Evolutionary conservation across 1,140 invertebrate genomes (phyloP), one percentile per base, ranked within the genome.

Genomic region (Zaprionus inermis): DNA sequence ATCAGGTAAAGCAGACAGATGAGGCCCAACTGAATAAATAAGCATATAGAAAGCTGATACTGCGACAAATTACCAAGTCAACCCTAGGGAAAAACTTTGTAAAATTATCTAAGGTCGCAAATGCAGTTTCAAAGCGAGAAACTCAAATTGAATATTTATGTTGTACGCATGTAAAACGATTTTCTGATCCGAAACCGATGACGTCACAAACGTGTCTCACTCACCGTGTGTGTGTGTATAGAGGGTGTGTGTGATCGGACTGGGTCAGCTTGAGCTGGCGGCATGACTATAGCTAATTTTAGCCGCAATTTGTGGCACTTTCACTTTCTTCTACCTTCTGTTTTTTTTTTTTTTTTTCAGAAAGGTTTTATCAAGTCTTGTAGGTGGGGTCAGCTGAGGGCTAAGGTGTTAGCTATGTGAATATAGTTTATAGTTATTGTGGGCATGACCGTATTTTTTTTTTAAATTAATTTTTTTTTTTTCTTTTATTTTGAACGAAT

Each of bases 251-350:
- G 20, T 18, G 18, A 18, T 22, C 16, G 16, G 44, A 49, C 28
- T 30, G 12, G 52, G 63, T 44, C 51, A 56, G 63, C 24, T 56
- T 56, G 28, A 24, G 24, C 34, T 71, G 58, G 11, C 11, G 59
- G 7, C 16, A 66, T 57, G 63, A 72, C 54, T 72, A 18, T 61
- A n/a, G 30, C 61, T 57, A 67, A 44, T 66, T 72, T 52, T 22
- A 38, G 24, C n/a, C 55, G 57, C 55, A 49, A 52, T 41, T 52
- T 55, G 3, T n/a, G 28, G 28, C 24, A 57, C 64, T 72, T 72
- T 72, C 64, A 72, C 64, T 67, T 58, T 59, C 63, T 5, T 20
- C 30, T 36, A 28, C 38, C 12, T 32, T 32, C 9, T 32, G 7
- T 32, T 32, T 32, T 5, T 32, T 2, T 5, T 24, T 24, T 24